phyloP scores from a whole-genome alignment of 64 coral and sea anemone species.

The Montipora efflorescens region DNA sequence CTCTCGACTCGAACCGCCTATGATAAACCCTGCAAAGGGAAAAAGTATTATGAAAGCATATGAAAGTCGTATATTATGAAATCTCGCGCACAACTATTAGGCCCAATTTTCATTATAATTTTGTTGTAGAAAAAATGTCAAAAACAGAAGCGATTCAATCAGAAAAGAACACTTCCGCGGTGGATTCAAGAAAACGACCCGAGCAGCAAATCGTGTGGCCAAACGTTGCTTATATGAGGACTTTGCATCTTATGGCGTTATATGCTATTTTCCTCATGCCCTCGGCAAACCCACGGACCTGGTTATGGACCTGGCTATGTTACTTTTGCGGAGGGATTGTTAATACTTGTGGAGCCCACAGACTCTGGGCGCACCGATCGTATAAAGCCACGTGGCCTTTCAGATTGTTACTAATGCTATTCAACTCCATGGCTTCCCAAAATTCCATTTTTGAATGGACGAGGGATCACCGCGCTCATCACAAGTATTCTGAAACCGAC shows the following conservation, averaged over 20 bases:
- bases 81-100: too few relatives aligned
- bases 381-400: constrained; percentile 86
- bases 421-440: constrained; percentile 61
- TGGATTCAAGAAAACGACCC: too few relatives aligned
- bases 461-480: constrained; percentile 83
- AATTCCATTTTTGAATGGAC: constrained; percentile 90
- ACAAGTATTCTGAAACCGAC: constrained; percentile 88
- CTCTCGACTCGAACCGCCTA: too few relatives aligned
- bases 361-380: constrained; percentile 38
- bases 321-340: constrained; percentile 58
- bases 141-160: too few relatives aligned
- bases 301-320: constrained; percentile 39
- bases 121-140: too few relatives aligned
- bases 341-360: constrained; percentile 71
- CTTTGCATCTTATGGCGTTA: constrained; percentile 64
- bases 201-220: constrained; percentile 44
- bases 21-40: too few relatives aligned
- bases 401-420: constrained; percentile 36
- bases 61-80: too few relatives aligned
- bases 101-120: too few relatives aligned
- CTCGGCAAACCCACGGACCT: constrained; percentile 54
- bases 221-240: constrained; percentile 65
- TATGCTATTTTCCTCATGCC: constrained; percentile 79
- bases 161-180: too few relatives aligned
- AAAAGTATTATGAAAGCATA: too few relatives aligned